Conservation (phyloP, 2,113 vertebrate species). For the Anser cygnoides region DNA sequence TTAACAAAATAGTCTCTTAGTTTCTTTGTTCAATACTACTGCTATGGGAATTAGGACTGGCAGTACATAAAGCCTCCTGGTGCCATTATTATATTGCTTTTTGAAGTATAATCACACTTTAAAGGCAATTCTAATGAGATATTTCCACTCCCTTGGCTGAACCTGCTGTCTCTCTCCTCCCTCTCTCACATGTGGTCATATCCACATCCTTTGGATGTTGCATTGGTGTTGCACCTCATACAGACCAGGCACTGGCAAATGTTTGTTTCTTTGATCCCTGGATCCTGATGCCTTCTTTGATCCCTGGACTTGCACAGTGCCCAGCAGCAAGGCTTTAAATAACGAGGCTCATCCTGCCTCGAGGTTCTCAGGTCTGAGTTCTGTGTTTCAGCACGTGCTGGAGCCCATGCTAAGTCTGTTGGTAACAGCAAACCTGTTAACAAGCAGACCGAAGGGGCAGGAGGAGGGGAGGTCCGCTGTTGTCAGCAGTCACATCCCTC, state of each 20-base stretch:
- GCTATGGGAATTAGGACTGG: not conserved
- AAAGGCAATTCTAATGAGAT: not conserved
- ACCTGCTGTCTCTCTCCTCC: not conserved
- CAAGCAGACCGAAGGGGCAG: not conserved
- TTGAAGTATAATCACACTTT: not conserved
- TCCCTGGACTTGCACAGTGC: not conserved
- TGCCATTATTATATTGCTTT: not conserved
- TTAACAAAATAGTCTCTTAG: not conserved
- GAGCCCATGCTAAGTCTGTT: not conserved
- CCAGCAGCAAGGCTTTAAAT: not conserved
- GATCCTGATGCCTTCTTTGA: not conserved
- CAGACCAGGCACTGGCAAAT: not conserved
- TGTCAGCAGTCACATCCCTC: not conserved
- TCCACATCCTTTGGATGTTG: not conserved
- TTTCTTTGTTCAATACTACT: not conserved
- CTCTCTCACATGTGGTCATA: not conserved
- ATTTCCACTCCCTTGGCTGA: not conserved
- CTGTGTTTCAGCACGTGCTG: not conserved
- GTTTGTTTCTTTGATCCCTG: too few relatives aligned
- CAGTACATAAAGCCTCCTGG: not conserved
- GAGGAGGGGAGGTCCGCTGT: not conserved
- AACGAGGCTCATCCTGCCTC: not conserved
- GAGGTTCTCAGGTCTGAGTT: not conserved
- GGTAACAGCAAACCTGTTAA: not conserved
- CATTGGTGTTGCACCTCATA: not conserved